Conservation (phyloP, 2,113 vertebrate species). For the Anhinga rufa region DNA sequence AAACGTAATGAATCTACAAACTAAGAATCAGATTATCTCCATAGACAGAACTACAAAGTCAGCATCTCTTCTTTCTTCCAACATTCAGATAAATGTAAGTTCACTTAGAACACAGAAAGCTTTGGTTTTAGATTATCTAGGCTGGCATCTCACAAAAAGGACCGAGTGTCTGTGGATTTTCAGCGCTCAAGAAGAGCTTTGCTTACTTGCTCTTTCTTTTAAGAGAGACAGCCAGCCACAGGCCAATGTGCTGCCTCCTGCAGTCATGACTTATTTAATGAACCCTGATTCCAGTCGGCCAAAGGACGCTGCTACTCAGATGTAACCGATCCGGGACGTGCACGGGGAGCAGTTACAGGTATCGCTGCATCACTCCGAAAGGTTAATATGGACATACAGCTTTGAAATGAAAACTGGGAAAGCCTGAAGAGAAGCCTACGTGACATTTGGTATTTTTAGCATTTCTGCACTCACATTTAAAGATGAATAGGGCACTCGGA, state of each 20-base stretch:
- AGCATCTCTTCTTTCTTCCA: background rate
- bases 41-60: background rate
- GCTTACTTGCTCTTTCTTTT: background rate
- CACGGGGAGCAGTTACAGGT: background rate
- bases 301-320: background rate
- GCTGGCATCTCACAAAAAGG: background rate
- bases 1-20: background rate
- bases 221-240: background rate
- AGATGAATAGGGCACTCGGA: background rate
- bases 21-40: background rate
- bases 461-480: background rate
- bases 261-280: background rate
- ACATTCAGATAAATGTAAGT: background rate
- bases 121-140: background rate
- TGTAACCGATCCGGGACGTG: background rate
- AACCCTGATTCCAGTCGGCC: fast-evolving
- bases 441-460: background rate
- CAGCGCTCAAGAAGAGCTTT: background rate
- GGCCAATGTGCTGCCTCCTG: background rate
- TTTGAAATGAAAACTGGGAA: background rate
- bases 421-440: background rate
- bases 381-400: background rate
- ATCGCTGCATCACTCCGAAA: background rate
- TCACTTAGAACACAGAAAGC: background rate
- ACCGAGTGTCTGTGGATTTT: background rate